These are phyloP conservation scores for Pseudochirops corinnae DNA, from an alignment of 2,797 vertebrate species.

Conservation along the genomic window DNA sequence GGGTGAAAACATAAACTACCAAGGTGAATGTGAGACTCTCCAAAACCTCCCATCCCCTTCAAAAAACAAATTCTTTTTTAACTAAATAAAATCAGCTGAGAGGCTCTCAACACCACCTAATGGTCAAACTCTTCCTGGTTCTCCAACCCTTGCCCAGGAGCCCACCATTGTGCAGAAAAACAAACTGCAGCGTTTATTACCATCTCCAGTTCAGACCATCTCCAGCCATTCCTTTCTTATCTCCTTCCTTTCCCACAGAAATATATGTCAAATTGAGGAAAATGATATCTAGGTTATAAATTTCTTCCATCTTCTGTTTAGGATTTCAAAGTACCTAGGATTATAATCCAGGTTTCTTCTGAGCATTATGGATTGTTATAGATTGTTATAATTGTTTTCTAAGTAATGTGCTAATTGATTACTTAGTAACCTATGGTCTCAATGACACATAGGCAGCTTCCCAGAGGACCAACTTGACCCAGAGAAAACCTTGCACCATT, in stretches of 20 bases:
- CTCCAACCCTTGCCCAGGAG: background rate
- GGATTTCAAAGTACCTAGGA: background rate
- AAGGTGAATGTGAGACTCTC: background rate
- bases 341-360: background rate
- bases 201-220: background rate
- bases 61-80: background rate
- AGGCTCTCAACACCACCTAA: background rate
- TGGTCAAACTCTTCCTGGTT: background rate
- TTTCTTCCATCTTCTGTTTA: background rate
- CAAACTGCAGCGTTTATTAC: background rate
- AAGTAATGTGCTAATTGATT: background rate
- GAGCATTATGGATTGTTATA: no score
- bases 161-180: background rate
- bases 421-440: background rate
- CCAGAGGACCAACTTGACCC: background rate
- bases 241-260: background rate
- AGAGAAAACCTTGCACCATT: background rate
- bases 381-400: no score
- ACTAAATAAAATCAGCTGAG: background rate
- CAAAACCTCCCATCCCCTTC: background rate
- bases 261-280: background rate
- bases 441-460: background rate
- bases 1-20: background rate
- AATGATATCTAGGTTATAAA: background rate
- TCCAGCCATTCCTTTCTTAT: background rate